Percentiles rank a stretch among this genome's conserved stretches.
Evolutionary conservation across 2,113 vertebrate species (phyloP).

Genomic region (Chrysemys picta): DNA sequence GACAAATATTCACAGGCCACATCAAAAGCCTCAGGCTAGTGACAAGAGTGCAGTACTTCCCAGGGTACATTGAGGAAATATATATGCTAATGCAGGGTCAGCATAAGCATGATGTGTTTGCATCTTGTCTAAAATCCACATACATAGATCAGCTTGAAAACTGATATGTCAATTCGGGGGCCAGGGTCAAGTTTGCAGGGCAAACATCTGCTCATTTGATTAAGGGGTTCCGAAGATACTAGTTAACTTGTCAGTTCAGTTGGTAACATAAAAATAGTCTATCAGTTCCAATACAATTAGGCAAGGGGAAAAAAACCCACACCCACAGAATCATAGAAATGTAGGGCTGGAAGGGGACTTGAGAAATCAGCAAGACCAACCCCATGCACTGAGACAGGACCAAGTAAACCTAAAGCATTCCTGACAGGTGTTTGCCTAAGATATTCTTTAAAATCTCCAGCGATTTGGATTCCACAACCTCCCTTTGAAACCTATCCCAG

Average conservation of each 20-base stretch:
- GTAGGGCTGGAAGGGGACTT: background rate
- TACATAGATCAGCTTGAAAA: slow-evolving; percentile 4
- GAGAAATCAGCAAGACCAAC: background rate
- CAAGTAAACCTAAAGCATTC: background rate
- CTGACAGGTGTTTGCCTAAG: background rate
- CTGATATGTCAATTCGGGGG: background rate
- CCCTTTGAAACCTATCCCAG: background rate
- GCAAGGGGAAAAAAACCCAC: background rate
- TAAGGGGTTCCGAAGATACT: background rate
- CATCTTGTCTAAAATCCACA: background rate
- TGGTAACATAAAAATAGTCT: background rate
- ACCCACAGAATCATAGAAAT: background rate
- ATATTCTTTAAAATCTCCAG: background rate
- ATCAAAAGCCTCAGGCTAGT: background rate
- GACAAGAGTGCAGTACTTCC: background rate
- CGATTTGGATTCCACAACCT: background rate
- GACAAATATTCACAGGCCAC: background rate
- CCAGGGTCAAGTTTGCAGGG: background rate
- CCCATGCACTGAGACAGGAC: background rate
- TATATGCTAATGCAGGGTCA: background rate
- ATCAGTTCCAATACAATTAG: slow-evolving; percentile 25
- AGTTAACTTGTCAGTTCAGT: background rate
- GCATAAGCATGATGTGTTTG: background rate
- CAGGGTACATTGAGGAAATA: background rate
- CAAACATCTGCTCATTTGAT: background rate